Evolutionary conservation across 2,888 invertebrate species (phyloP).

Genomic region (Microctonus brassicae): DNA sequence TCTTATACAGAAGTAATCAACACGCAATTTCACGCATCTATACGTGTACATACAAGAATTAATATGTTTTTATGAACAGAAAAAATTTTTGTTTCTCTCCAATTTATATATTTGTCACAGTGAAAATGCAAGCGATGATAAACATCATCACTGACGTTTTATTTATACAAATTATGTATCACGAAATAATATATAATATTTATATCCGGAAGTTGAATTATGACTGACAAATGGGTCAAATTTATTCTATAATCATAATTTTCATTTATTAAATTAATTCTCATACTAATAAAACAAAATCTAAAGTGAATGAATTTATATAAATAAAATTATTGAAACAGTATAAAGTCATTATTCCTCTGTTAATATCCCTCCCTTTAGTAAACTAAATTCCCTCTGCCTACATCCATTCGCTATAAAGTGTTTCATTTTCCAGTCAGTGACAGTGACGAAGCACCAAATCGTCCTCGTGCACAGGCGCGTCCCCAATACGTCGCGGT

Average conservation of each 20-base stretch:
- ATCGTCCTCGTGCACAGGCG: conserved; percentile 20
- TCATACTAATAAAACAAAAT: neutral
- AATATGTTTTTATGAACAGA: no score
- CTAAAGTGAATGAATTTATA: no score
- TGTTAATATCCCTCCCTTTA: neutral
- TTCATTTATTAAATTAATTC: conserved; percentile 23
- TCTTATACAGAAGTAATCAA: neutral
- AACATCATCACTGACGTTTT: neutral
- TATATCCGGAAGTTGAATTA: conserved; percentile 32
- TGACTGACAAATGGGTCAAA: conserved; percentile 30
- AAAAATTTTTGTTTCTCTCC: no score
- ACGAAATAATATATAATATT: no score
- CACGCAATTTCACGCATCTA: neutral
- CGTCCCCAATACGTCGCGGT: neutral
- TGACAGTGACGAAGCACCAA: conserved; percentile 39
- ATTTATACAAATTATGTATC: conserved; percentile 14
- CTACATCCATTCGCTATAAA: conserved; percentile 21
- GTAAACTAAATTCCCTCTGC: neutral
- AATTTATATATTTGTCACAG: conserved; percentile 1
- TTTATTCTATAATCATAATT: conserved; percentile 34
- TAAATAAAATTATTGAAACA: neutral
- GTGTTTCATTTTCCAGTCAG: conserved; percentile 35
- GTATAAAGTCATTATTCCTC: conserved; percentile 30
- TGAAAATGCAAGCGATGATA: neutral
- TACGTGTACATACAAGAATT: neutral